Conservation (phyloP, 1,140 invertebrate genomes). For the Pissodes strobi region DNA sequence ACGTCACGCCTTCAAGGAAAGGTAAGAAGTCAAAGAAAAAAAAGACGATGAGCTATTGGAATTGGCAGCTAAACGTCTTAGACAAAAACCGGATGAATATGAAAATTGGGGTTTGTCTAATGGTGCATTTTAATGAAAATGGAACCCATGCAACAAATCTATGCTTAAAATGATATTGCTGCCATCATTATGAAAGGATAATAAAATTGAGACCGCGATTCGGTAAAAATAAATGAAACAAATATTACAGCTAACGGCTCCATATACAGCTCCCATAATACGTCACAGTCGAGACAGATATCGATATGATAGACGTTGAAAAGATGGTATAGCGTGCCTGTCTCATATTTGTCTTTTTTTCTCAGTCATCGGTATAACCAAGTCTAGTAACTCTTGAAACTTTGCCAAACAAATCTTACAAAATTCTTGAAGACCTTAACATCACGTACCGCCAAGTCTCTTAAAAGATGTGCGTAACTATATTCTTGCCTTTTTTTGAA, state of each 20-base stretch:
- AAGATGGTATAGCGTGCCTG: background rate
- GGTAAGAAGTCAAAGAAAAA: background rate
- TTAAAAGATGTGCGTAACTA: background rate
- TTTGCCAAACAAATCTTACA: background rate
- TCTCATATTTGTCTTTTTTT: background rate
- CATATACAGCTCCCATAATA: background rate
- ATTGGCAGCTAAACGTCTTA: conserved; percentile 15
- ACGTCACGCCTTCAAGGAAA: too few species aligned
- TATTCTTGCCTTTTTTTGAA: too few species aligned
- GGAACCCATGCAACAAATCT: conserved; percentile 15
- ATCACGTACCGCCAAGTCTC: background rate
- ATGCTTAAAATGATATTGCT: conserved; percentile 16
- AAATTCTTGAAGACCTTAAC: background rate
- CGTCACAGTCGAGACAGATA: background rate
- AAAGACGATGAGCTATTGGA: background rate
- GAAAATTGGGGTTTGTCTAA: background rate
- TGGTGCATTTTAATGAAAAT: conserved; percentile 4
- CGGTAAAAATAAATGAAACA: too few species aligned
- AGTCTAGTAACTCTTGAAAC: background rate
- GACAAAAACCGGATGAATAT: conserved; percentile 15
- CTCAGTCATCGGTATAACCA: background rate
- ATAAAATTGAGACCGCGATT: too few species aligned
- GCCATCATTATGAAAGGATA: conserved; percentile 14
- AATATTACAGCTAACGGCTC: background rate
- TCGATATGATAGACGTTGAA: background rate